Conservation (phyloP, 2,888 invertebrate species). For the Pollenia labialis region DNA sequence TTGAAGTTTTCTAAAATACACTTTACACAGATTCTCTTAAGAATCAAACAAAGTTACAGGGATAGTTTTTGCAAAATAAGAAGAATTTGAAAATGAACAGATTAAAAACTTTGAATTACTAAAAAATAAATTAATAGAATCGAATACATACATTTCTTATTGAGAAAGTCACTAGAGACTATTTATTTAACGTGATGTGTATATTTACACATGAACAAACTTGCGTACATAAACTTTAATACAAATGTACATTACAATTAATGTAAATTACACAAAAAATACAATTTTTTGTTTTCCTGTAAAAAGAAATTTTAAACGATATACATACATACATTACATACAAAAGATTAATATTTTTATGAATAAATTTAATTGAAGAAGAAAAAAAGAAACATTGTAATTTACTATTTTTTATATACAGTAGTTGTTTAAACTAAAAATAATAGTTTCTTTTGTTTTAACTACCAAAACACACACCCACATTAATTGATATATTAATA, state of each 20-base stretch:
- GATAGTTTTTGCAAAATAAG: constrained; percentile 38
- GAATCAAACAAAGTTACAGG: constrained; percentile 32
- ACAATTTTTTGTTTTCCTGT: constrained; percentile 24
- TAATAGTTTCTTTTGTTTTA: background rate
- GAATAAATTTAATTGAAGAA: constrained; percentile 15
- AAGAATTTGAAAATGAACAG: background rate
- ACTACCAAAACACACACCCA: background rate
- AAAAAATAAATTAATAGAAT: constrained; percentile 7
- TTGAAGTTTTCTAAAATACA: background rate
- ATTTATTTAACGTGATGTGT: background rate
- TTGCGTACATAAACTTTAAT: constrained; percentile 23
- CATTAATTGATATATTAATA: constrained; percentile 1
- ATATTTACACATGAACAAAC: constrained; percentile 25
- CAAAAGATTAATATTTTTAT: constrained; percentile 35
- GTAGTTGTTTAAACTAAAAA: constrained; percentile 50
- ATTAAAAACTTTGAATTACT: background rate
- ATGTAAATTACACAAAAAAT: constrained; percentile 30
- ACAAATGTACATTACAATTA: constrained; percentile 59
- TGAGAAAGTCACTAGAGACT: constrained; percentile 26
- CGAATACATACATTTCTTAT: constrained; percentile 42
- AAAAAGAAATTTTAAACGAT: constrained; percentile 21
- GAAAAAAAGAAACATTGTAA: constrained; percentile 19
- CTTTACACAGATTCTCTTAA: constrained; percentile 15
- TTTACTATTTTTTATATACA: constrained; percentile 44
- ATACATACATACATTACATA: constrained; percentile 2